Conservation (phyloP, 1,140 invertebrate species). For the Zaprionus kolodkinae region DNA sequence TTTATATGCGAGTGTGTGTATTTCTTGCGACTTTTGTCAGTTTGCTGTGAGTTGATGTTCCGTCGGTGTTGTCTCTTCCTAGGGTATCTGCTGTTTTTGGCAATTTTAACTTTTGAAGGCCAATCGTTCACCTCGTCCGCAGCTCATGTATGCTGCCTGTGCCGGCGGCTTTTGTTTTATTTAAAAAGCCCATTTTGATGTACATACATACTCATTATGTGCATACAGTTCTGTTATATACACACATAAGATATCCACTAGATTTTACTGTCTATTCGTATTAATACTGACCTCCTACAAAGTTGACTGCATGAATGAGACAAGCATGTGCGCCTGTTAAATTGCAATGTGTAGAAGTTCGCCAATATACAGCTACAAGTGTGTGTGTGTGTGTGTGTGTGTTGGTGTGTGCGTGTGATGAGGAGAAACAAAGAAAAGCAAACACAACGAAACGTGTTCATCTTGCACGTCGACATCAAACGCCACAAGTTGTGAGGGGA, state of each 20-base stretch:
- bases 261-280: background rate
- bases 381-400: slow-evolving; percentile 33
- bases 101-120: slow-evolving; percentile 74
- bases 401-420: slow-evolving; percentile 12
- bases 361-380: slow-evolving; percentile 49
- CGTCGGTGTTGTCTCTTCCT: slow-evolving; percentile 25
- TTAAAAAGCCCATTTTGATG: too few relatives aligned
- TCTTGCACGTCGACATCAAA: slow-evolving; percentile 42
- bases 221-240: background rate
- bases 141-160: slow-evolving; percentile 2
- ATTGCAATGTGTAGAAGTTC: slow-evolving; percentile 49
- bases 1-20: slow-evolving; percentile 12
- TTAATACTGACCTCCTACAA: slow-evolving; percentile 58
- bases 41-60: slow-evolving; percentile 36
- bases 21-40: slow-evolving; percentile 24
- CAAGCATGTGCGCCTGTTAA: slow-evolving; percentile 68
- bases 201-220: background rate
- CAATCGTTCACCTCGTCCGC: slow-evolving; percentile 61
- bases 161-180: slow-evolving; percentile 32
- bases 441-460: slow-evolving; percentile 59
- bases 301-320: slow-evolving; percentile 16
- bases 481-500: slow-evolving; percentile 43
- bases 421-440: slow-evolving; percentile 62
- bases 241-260: background rate
- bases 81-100: slow-evolving; percentile 62